Conservation (phyloP, 2,888 invertebrate species). For the Scaptomyza flava region DNA sequence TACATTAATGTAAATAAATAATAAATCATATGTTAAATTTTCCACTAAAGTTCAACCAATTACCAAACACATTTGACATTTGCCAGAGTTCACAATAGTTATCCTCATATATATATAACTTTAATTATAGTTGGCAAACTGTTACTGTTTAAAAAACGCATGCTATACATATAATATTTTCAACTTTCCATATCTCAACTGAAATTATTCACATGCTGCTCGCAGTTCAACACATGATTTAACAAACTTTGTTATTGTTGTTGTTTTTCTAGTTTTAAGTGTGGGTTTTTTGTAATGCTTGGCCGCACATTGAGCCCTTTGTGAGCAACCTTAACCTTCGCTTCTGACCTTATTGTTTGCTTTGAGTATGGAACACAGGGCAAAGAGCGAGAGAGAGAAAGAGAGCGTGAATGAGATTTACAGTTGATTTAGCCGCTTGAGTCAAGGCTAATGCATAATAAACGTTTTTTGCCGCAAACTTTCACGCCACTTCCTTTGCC, state of each 20-base stretch:
- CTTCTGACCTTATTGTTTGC: constrained; percentile 54
- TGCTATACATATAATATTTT: constrained; percentile 3
- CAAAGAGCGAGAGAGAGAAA: background rate
- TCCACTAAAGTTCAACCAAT: background rate
- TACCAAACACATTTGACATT: constrained; percentile 3
- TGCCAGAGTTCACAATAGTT: constrained; percentile 1
- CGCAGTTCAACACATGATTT: constrained; percentile 45
- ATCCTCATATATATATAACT: background rate
- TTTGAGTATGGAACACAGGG: constrained; percentile 11
- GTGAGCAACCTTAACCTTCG: constrained; percentile 29
- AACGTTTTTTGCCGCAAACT: constrained; percentile 69
- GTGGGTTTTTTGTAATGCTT: constrained; percentile 39
- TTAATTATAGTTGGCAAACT: constrained; percentile 2
- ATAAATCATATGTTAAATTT: background rate
- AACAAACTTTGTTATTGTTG: constrained; percentile 23
- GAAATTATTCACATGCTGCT: constrained; percentile 22
- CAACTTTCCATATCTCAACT: constrained; percentile 11
- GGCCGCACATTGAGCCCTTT: constrained; percentile 51
- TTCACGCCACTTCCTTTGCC: constrained; percentile 57
- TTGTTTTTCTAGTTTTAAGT: constrained; percentile 9
- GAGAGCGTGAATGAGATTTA: constrained; percentile 55
- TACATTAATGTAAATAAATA: background rate
- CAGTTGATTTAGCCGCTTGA: constrained; percentile 76
- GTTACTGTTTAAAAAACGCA: background rate
- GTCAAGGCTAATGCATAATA: constrained; percentile 76